These are phyloP conservation scores for Aselliscus stoliczkanus DNA, from an alignment of 2,797 vertebrate species.

Conservation along the genomic window DNA sequence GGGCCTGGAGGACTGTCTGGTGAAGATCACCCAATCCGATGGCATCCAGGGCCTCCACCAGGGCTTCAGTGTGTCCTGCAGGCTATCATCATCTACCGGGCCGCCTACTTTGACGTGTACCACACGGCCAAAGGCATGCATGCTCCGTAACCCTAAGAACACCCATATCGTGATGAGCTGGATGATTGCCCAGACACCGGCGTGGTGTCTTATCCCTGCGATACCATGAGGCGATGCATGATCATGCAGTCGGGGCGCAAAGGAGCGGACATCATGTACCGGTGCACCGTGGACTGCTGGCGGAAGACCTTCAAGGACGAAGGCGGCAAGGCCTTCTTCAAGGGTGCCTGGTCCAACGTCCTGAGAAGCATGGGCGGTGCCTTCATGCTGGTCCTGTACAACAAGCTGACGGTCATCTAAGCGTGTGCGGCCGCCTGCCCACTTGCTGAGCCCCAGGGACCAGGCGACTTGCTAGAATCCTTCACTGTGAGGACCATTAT, in stretches of 20 bases:
- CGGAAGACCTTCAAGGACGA: slow-evolving; percentile 86
- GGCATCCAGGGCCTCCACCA: slow-evolving; percentile 87
- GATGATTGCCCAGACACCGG: slow-evolving; percentile 86
- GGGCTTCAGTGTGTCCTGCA: slow-evolving; percentile 89
- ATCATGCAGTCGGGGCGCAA: slow-evolving; percentile 92
- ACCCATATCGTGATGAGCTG: slow-evolving; percentile 85
- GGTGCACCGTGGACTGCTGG: slow-evolving; percentile 86
- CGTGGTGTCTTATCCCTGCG: slow-evolving; percentile 86
- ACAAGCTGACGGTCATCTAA: slow-evolving; percentile 87
- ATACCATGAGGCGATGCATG: slow-evolving; percentile 84
- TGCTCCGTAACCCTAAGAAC: slow-evolving; percentile 89
- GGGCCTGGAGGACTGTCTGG: slow-evolving; percentile 86
- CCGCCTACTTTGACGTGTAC: slow-evolving; percentile 88
- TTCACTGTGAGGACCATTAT: slow-evolving; percentile 68
- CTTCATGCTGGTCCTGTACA: slow-evolving; percentile 85
- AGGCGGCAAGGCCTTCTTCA: slow-evolving; percentile 86
- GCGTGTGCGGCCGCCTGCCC: neutral
- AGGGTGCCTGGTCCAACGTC: slow-evolving; percentile 86
- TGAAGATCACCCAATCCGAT: slow-evolving; percentile 85
- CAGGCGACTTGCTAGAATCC: neutral
- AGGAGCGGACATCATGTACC: slow-evolving; percentile 89
- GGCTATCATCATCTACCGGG: slow-evolving; percentile 90
- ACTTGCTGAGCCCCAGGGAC: neutral
- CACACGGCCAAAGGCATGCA: slow-evolving; percentile 89
- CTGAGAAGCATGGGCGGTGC: slow-evolving; percentile 86